These are phyloP conservation scores for Pocota personata DNA, from an alignment of 2,888 invertebrate species.

Conservation along the genomic window DNA sequence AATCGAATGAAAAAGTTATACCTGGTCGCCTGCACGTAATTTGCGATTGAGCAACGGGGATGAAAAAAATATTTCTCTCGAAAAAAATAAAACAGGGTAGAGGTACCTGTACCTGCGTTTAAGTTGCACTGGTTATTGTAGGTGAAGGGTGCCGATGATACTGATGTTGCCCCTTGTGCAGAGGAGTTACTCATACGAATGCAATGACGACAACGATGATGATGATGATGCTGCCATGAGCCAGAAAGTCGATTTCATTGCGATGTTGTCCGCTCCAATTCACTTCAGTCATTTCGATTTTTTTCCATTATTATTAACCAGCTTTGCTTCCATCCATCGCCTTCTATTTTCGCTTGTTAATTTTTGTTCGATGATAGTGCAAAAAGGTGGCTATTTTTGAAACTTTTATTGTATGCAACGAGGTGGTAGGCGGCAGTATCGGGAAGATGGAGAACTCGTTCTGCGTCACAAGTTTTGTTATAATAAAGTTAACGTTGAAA, in stretches of 20 bases:
- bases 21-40: constrained; percentile 70
- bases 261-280: constrained; percentile 67
- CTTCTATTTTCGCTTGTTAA: constrained; percentile 51
- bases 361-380: constrained; percentile 50
- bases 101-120: constrained; percentile 11
- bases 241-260: constrained; percentile 68
- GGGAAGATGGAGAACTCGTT: neutral
- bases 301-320: constrained; percentile 56
- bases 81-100: constrained; percentile 5
- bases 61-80: constrained; percentile 40
- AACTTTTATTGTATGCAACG: constrained; percentile 14
- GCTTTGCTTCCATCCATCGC: constrained; percentile 13
- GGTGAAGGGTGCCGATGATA: constrained; percentile 10
- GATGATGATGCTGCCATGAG: constrained; percentile 47
- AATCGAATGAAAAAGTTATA: constrained; percentile 74
- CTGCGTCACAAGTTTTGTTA: constrained; percentile 1
- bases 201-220: constrained; percentile 22
- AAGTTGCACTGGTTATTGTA: neutral
- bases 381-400: constrained; percentile 31
- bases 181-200: constrained; percentile 8
- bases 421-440: neutral
- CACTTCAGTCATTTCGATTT: constrained; percentile 65
- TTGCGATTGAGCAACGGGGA: constrained; percentile 68
- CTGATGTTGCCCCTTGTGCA: neutral
- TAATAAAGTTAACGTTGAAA: constrained; percentile 25